Evolutionary conservation across 2,797 vertebrate species (phyloP), one percentile per base, ranked within the genome.

Genomic region (Bradypus variegatus): DNA sequence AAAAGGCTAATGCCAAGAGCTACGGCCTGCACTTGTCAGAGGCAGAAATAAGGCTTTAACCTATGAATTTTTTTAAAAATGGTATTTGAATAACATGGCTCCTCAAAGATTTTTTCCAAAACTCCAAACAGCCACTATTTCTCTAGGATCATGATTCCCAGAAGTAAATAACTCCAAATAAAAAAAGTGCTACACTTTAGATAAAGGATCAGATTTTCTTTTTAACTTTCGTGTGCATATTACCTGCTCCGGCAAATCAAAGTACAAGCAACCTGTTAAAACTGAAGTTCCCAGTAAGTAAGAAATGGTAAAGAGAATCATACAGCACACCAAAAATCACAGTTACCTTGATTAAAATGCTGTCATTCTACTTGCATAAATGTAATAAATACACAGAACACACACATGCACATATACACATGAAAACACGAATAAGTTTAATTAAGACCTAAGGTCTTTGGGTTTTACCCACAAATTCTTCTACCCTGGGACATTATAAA

Each of bases 101-200:
- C 81, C 14, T n/a, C 41, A 2, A 80, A 70, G 36, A 78, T 33
- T 62, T 86, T 90, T 65, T 60, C 82, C 16, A 45, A 45, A 45
- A 87, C 14, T 72, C 19, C 86, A 83, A 91, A 89, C n/a, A 90
- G 81, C 21, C 70, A 88, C 29, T 45, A 9, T 62, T 94, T 91
- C 81, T 93, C 50, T 83, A 91, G 38, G 41, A 70, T 69, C 45
- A 91, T 38, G 3, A 82, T 76, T 87, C 45, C 53, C 16, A 79
- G 38, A 93, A 93, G 27, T 70, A 64, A 90, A 5, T 76, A 70
- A 93, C 18, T 82, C 29, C 69, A 95, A 89, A 86, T 62, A 8
- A 77, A 82, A 27, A 83, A 80, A 48, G 15, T 48, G 31, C 53
- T 27, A 86, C 64, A 65, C 13, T 84, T 86, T 78, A 72, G 8